phyloP scores from a whole-genome alignment of 53 echinoderm and acorn worm species.

The Echinometra lucunter region DNA sequence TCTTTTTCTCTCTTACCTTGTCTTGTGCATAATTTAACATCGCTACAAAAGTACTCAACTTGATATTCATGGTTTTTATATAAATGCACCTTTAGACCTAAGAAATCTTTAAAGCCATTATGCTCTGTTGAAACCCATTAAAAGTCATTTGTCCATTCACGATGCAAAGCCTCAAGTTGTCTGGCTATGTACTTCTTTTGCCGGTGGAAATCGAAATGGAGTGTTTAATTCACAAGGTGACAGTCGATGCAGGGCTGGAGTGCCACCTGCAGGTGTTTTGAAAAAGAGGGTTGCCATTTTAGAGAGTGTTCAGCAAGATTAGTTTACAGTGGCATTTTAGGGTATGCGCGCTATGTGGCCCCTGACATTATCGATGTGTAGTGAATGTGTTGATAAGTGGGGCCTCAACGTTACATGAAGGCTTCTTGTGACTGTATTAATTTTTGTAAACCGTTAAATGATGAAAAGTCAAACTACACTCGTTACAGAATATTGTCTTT shows the following conservation, averaged over 20 bases:
- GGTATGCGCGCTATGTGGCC: slow-evolving; percentile 26
- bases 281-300: slow-evolving; percentile 30
- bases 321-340: slow-evolving; percentile 24
- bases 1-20: neutral
- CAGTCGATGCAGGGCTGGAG: neutral
- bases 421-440: neutral
- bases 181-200: neutral
- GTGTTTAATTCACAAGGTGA: slow-evolving; percentile 3
- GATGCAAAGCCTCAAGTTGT: neutral
- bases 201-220: neutral
- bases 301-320: neutral
- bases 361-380: slow-evolving; percentile 20
- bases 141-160: no score
- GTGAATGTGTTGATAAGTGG: neutral
- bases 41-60: neutral
- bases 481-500: no score
- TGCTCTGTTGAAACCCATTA: neutral
- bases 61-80: neutral
- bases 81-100: neutral
- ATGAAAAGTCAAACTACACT: no score
- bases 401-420: neutral
- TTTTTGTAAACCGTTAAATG: no score
- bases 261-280: slow-evolving; percentile 12
- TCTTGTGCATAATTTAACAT: neutral
- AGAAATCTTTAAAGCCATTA: neutral